These are phyloP conservation scores for Lepidochrysops patricia DNA, from an alignment of 2,888 invertebrate species.

Conservation along the genomic window DNA sequence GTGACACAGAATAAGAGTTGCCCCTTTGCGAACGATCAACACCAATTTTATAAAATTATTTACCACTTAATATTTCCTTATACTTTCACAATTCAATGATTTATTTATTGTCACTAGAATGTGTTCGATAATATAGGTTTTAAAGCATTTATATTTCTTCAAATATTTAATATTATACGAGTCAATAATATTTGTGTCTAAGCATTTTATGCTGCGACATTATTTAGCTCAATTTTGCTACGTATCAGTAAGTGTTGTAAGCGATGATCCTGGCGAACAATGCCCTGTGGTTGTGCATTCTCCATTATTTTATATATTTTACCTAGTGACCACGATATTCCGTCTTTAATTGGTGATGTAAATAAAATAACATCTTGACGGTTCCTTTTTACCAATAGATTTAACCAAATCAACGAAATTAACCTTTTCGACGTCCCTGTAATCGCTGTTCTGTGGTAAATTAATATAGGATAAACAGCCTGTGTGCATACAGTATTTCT, in stretches of 20 bases:
- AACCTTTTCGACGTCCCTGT: constrained; percentile 33
- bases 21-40: constrained; percentile 19
- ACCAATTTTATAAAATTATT: constrained; percentile 24
- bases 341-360: constrained; percentile 34
- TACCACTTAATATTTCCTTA: constrained; percentile 7
- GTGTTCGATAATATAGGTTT: constrained; percentile 5
- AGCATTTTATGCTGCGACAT: constrained; percentile 19
- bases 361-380: neutral
- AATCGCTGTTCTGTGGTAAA: constrained; percentile 47
- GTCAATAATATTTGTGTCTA: neutral
- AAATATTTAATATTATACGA: neutral
- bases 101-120: constrained; percentile 2
- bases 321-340: constrained; percentile 28
- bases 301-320: constrained; percentile 29
- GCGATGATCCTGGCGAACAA: constrained; percentile 35
- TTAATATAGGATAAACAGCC: constrained; percentile 26
- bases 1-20: constrained; percentile 15
- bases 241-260: neutral
- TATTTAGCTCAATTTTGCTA: constrained; percentile 51
- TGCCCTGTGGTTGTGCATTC: constrained; percentile 59
- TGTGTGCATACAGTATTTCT: neutral
- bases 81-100: neutral
- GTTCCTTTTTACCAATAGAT: neutral
- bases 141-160: constrained; percentile 9
- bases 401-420: constrained; percentile 19